A percentile compares a stretch with the other conserved stretches of the same genome.
Conservation (phyloP, 2,113 vertebrate genomes). For the Lota lota region DNA sequence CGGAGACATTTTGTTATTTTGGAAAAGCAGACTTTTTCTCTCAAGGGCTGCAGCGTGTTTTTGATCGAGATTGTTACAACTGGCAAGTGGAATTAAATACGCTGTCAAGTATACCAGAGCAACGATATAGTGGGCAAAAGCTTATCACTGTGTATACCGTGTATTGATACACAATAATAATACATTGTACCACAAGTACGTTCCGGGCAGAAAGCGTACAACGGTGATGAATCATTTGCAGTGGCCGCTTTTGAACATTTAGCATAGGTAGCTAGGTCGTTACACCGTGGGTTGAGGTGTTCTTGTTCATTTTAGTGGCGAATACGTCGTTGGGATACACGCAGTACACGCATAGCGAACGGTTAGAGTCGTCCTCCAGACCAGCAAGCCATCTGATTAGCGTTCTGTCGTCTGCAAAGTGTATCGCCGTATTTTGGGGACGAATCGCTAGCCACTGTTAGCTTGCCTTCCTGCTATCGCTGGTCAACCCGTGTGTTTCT, state of each 20-base stretch:
- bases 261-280: conserved; percentile 45
- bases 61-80: too few relatives aligned
- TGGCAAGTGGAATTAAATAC: too few relatives aligned
- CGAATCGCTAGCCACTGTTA: conserved; percentile 4
- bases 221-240: conserved; percentile 64
- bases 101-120: background rate
- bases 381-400: conserved; percentile 7
- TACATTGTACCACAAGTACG: conserved; percentile 17
- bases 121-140: background rate
- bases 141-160: background rate
- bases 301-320: conserved; percentile 33
- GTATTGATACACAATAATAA: background rate
- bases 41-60: background rate
- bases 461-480: conserved; percentile 55
- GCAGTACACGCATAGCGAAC: conserved; percentile 3
- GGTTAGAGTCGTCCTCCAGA: background rate
- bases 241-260: conserved; percentile 58
- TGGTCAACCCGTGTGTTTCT: conserved; percentile 57
- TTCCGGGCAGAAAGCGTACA: conserved; percentile 35
- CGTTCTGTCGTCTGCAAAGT: conserved; percentile 19
- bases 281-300: background rate
- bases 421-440: conserved; percentile 16
- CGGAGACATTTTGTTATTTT: conserved; percentile 63
- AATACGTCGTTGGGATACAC: conserved; percentile 31
- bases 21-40: conserved; percentile 18